Evolutionary conservation across 1,140 invertebrate species (phyloP).

Genomic region (Drosophila arawakana): DNA sequence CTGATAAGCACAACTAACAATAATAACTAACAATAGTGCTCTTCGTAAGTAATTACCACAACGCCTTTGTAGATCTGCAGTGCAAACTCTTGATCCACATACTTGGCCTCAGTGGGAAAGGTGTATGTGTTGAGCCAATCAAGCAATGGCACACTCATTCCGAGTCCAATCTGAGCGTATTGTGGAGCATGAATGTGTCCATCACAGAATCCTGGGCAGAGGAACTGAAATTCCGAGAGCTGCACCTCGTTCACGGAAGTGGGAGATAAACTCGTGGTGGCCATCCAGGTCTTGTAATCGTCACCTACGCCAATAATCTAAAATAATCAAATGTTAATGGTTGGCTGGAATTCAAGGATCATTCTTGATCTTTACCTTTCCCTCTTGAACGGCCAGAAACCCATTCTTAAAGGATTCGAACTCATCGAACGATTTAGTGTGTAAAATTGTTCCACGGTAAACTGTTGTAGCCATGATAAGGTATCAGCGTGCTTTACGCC

Average conservation of each 20-base stretch:
- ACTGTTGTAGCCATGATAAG: slow-evolving; percentile 48
- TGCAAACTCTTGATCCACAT: slow-evolving; percentile 89
- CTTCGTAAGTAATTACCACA: slow-evolving; percentile 88
- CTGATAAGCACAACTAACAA: slow-evolving; percentile 39
- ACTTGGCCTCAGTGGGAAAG: slow-evolving; percentile 92
- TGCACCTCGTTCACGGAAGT: slow-evolving; percentile 49
- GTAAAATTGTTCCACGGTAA: slow-evolving; percentile 71
- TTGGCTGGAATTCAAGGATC: background rate
- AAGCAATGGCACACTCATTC: slow-evolving; percentile 91
- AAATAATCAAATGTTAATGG: background rate
- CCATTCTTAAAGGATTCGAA: slow-evolving; percentile 71
- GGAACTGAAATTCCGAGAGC: slow-evolving; percentile 87
- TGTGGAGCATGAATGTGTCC: slow-evolving; percentile 96
- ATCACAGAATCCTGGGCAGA: slow-evolving; percentile 95
- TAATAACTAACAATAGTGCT: too few species aligned
- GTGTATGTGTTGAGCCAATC: slow-evolving; percentile 95
- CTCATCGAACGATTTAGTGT: slow-evolving; percentile 74
- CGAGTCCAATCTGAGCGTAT: slow-evolving; percentile 92
- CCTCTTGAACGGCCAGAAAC: slow-evolving; percentile 66
- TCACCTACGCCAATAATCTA: slow-evolving; percentile 70
- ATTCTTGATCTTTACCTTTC: slow-evolving; percentile 54
- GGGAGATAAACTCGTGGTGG: background rate
- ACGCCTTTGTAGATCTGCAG: slow-evolving; percentile 89
- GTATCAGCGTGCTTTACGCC: slow-evolving; percentile 26
- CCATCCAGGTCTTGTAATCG: slow-evolving; percentile 53